Percentiles rank a stretch among this genome's conserved stretches.
Conservation (phyloP, 2,888 invertebrate species). For the Plebejus argus region DNA sequence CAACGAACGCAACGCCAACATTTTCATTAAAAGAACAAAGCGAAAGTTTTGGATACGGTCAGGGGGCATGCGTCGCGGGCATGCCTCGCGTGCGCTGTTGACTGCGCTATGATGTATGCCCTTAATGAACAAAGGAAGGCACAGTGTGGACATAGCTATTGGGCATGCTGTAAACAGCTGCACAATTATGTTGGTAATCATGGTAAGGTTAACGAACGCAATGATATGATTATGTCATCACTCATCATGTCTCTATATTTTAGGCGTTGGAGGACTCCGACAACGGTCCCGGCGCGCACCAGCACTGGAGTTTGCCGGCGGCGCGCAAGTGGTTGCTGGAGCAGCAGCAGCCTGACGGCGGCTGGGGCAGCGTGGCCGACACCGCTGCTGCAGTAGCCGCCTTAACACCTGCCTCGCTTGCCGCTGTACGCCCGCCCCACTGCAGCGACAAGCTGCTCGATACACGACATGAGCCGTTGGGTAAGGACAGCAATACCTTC, state of each 20-base stretch:
- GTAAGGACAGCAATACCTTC: slow-evolving; percentile 50
- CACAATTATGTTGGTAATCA: no score
- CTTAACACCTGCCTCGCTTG: slow-evolving; percentile 86
- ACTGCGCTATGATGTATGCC: no score
- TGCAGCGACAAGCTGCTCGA: slow-evolving; percentile 78
- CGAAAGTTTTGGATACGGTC: no score
- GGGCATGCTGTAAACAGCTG: neutral
- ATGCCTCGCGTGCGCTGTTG: no score
- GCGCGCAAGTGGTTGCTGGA: slow-evolving; percentile 88
- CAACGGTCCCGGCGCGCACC: slow-evolving; percentile 77
- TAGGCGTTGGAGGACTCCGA: slow-evolving; percentile 89
- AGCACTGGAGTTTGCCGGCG: slow-evolving; percentile 88
- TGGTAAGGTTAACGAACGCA: no score
- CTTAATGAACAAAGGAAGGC: no score
- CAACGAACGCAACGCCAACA: no score
- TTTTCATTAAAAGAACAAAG: no score
- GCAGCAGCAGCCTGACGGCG: slow-evolving; percentile 88
- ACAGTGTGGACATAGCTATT: no score
- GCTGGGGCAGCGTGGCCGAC: slow-evolving; percentile 87
- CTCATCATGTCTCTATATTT: neutral
- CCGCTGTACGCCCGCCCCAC: slow-evolving; percentile 83
- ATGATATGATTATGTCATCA: neutral
- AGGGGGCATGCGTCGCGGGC: no score
- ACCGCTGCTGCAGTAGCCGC: slow-evolving; percentile 92
- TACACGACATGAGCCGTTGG: slow-evolving; percentile 74